Base-by-base conservation (phyloP, 2,888 invertebrate species). In the Lasioglossum vierecki region DNA sequence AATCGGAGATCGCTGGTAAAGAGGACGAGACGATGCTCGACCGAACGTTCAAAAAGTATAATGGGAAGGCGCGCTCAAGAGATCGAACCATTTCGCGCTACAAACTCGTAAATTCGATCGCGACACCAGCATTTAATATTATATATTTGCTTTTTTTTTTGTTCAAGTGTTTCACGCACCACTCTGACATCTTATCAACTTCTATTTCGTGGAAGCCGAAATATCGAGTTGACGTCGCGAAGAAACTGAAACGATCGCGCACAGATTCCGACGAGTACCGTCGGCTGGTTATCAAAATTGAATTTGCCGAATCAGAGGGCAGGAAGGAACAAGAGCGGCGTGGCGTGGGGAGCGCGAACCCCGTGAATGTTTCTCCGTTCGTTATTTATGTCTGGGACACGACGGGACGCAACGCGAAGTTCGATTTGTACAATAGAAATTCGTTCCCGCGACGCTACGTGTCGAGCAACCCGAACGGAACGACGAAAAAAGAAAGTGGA, bases 211-310 rank as follows among this genome's bases (percentile, higher is more conserved):
- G 4, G 9, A n/a, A n/a, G 9, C 9, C 53, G n/a, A 9, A n/a
- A 9, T 4, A n/a, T 53, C 53, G n/a, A 53, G 22, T 22, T 22
- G 26, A 60, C 4, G 11, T 60, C 26, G 26, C 9, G 60, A 5
- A 30, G 13, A 60, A 60, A 30, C 60, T 26, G 2, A 26, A 60
- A 30, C 60, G 60, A 26, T 60, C 26, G 26, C 2, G 60, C 26
- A 13, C 15, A 9, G 35, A 66, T 39, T 39, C 22, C 39, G 22
- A 41, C 84, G 89, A 87, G 60, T 53, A 26, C 22, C 60, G 26
- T 26, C 89, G 88, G 89, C 88, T 88, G 89, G 87, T 92, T 92
- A 92, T 93, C 90, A 92, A 93, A 93, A 93, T 93, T 93, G 93
- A 93, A 93, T 93, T 93, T 92, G 88, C 89, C 86, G 35, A 6